Evolutionary conservation across 2,888 invertebrate genomes (phyloP), one percentile per base, ranked within the genome.

Genomic region (Scelioninae gen. 2): DNA sequence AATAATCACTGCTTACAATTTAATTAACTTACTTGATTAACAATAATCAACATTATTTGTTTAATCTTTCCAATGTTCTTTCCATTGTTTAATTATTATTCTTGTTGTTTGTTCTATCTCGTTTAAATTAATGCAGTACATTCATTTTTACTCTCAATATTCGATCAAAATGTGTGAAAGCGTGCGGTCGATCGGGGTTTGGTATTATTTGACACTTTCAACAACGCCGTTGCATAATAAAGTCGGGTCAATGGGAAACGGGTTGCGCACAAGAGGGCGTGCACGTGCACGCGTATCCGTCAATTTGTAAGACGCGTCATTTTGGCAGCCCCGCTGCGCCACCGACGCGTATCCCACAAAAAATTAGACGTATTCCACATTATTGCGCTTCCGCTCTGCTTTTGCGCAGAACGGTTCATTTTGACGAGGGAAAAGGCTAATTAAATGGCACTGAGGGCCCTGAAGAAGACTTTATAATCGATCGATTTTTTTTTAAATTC

Each of bases 201-300:
- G 39, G 45, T 19, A 2, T 11, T 13, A 70, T 63, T 57, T 67
- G 46, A 63, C 55, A 67, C 64, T 76, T 64, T 76, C 67, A 46
- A 43, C 60, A 7, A 33, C 33, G 22, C 22, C 22, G 52, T 74
- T 76, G 57, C 70, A 69, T 64, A 74, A 76, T 63, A n/a, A 67
- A 53, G 18, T 65, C 64, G 48, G 52, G 52, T 71, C 57, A 63
- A 68, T 68, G 60, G 39, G 60, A 67, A 68, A 33, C 43, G 35
- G 48, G 60, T 68, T 68, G 55, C 37, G 35, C 50, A 31, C 48
- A 57, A 57, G 25, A 22, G 43, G 52, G 50, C 37, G 22, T 67
- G 60, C 63, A 46, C 64, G 68, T 60, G 57, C 39, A 33, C 39
- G 45, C 48, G 22, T 60, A 45, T 39, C 22, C 18, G 9, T 13